Evolutionary conservation across 2,888 invertebrate species (phyloP).

Genomic region (Calliphora vomitoria): DNA sequence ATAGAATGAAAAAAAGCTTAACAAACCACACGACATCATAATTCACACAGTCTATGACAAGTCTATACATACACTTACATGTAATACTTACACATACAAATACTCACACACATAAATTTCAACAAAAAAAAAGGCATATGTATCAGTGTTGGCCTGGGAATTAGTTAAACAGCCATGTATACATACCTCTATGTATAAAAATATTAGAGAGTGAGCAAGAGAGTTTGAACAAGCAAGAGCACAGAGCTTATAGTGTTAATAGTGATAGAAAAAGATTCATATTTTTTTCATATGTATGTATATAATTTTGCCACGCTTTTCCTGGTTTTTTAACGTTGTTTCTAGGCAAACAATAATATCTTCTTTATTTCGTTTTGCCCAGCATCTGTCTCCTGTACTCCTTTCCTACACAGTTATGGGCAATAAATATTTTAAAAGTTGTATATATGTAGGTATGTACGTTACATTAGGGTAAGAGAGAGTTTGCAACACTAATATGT

Average conservation of each 20-base stretch:
- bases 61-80: conserved; percentile 53
- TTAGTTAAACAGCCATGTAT: conserved; percentile 19
- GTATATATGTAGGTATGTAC: not conserved
- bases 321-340: conserved; percentile 42
- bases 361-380: not conserved
- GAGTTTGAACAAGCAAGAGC: not conserved
- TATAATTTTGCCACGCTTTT: conserved; percentile 51
- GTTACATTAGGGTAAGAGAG: not conserved
- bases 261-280: conserved; percentile 36
- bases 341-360: conserved; percentile 31
- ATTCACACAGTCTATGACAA: conserved; percentile 71
- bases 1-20: conserved; percentile 23
- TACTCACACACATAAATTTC: not conserved
- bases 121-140: not conserved
- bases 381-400: conserved; percentile 9
- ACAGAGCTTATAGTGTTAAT: conserved; percentile 39
- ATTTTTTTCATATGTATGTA: too few species aligned
- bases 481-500: conserved; percentile 8
- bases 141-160: conserved; percentile 10
- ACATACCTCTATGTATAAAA: not conserved
- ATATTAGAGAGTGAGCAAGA: not conserved
- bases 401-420: not conserved
- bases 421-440: conserved; percentile 1
- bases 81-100: not conserved
- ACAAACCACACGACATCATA: conserved; percentile 70